Base-by-base conservation (phyloP, 2,888 invertebrate genomes). In the Caenorhabditis sulstoni region DNA sequence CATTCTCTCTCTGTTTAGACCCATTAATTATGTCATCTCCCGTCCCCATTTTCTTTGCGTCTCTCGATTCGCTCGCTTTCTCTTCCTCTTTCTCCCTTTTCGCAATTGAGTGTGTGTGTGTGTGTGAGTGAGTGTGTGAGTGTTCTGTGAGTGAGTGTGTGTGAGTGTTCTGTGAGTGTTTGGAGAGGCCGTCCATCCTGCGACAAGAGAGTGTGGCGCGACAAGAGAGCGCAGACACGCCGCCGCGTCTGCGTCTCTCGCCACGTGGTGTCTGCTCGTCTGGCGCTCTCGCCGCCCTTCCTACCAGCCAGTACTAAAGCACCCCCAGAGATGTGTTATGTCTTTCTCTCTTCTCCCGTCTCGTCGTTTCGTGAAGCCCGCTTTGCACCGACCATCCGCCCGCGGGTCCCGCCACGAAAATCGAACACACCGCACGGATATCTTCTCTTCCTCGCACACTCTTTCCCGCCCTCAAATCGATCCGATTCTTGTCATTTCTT, bases 381-480 rank as follows among this genome's bases (percentile, higher is more conserved):
- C 41, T 64, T 64, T 58, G 73, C 73, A 76, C 75, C 75, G 67
- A 57, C 53, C 75, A 76, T 67, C 67, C 52, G n/a, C n/a, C n/a
- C 55, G 39, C 50, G 59, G 74, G 65, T 66, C 66, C 65, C 65
- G 61, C 66, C 23, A 61, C 66, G 65, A 74, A 74, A 52, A 55
- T 44, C 41, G 58, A 65, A 64, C 49, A 53, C 58, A n/a, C n/a
- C n/a, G n/a, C n/a, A n/a, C n/a, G n/a, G n/a, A n/a, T n/a, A n/a
- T n/a, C n/a, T n/a, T n/a, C n/a, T n/a, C n/a, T n/a, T n/a, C n/a
- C n/a, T n/a, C n/a, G n/a, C n/a, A 29, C 29, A 29, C 29, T 29
- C 29, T 3, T 29, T 29, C 7, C 29, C 29, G 4, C 7, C 7
- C 29, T 3, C 29, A 29, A 5, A 5, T 29, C 29, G 29, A 29